Conservation (phyloP, 2,888 invertebrate genomes). For the Idaea straminata region DNA sequence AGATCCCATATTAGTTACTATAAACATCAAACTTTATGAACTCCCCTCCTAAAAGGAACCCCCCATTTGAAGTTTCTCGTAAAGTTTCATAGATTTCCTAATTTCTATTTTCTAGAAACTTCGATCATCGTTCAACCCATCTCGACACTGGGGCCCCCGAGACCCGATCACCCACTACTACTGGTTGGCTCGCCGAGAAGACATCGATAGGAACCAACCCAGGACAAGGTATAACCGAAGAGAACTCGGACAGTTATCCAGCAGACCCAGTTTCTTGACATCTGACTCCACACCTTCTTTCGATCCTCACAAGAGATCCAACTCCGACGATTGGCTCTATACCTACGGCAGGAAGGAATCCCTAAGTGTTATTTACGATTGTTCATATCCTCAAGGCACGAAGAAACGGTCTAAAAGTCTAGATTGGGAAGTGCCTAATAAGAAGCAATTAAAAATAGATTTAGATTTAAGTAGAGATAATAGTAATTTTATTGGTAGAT, state of each 20-base stretch:
- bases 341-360: constrained; percentile 44
- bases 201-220: constrained; percentile 33
- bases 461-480: constrained; percentile 7
- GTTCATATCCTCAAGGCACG: constrained; percentile 27
- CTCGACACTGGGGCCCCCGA: constrained; percentile 70
- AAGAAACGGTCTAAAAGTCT: constrained; percentile 52
- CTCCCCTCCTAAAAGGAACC: no score
- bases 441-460: constrained; percentile 15
- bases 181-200: constrained; percentile 62
- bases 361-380: constrained; percentile 7
- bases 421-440: constrained; percentile 39
- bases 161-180: constrained; percentile 71
- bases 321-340: constrained; percentile 64
- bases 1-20: no score
- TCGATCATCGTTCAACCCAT: constrained; percentile 61
- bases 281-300: constrained; percentile 17
- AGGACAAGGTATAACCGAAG: constrained; percentile 43
- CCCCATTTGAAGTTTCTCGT: no score
- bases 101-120: constrained; percentile 53
- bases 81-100: no score
- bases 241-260: constrained; percentile 53
- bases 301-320: constrained; percentile 44
- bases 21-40: no score
- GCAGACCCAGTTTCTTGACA: constrained; percentile 40
- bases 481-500: not conserved